Evolutionary conservation across 2,797 vertebrate genomes (phyloP).

Genomic region (Graptemys geographica): DNA sequence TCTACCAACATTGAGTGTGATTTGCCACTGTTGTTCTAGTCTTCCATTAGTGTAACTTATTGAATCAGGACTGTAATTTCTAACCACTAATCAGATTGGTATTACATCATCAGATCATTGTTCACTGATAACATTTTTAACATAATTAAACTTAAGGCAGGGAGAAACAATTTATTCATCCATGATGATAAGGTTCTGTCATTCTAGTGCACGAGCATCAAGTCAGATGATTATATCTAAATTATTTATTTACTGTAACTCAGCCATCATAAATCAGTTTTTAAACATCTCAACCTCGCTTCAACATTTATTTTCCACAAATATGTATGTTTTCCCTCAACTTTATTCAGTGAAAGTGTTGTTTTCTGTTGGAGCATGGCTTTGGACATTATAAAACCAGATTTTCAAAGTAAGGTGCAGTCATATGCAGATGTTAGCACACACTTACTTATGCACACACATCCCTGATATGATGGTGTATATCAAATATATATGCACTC

Average conservation of each 20-base stretch:
- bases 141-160: not conserved
- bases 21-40: not conserved
- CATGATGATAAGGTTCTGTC: not conserved
- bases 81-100: not conserved
- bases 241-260: not conserved
- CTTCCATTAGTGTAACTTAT: rapidly evolving
- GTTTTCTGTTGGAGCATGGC: not conserved
- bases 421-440: not conserved
- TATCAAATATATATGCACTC: not conserved
- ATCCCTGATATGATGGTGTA: not conserved
- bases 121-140: not conserved
- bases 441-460: not conserved
- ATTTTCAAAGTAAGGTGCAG: not conserved
- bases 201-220: not conserved
- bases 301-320: not conserved
- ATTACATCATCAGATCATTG: not conserved
- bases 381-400: not conserved
- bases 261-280: not conserved
- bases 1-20: rapidly evolving
- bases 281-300: not conserved
- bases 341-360: not conserved
- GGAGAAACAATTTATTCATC: not conserved
- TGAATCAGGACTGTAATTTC: not conserved
- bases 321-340: not conserved
- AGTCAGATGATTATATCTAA: not conserved